Evolutionary conservation across 2,888 invertebrate species (phyloP).

Genomic region (Rhamphomyia laevipes): DNA sequence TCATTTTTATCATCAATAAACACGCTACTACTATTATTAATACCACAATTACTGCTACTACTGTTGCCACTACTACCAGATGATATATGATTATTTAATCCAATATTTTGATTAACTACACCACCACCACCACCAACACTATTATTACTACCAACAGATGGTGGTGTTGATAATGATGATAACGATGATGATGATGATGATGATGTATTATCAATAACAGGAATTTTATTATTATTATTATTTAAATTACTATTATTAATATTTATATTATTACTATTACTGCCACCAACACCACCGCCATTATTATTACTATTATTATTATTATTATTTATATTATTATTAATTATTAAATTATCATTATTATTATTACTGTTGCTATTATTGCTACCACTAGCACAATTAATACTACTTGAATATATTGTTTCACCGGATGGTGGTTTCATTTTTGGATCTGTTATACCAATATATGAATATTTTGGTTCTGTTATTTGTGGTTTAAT

Average conservation of each 20-base stretch:
- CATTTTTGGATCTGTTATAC: constrained; percentile 23
- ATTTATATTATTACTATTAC: constrained; percentile 9
- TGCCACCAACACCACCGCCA: constrained; percentile 6
- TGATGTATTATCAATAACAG: not conserved
- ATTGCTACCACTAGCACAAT: constrained; percentile 10
- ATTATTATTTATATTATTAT: constrained; percentile 15
- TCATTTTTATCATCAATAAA: constrained; percentile 19
- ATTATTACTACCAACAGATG: not conserved
- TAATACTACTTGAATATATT: constrained; percentile 10
- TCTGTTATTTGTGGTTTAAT: constrained; percentile 17
- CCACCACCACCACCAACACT: not conserved
- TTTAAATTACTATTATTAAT: constrained; percentile 6
- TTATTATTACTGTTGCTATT: constrained; percentile 15
- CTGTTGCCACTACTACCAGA: not conserved
- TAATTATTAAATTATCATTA: constrained; percentile 15
- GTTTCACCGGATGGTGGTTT: constrained; percentile 13
- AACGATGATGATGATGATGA: not conserved
- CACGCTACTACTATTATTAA: too few relatives aligned
- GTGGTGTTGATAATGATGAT: not conserved
- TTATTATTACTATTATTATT: constrained; percentile 11
- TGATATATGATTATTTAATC: constrained; percentile 6
- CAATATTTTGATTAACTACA: constrained; percentile 2
- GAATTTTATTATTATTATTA: too few relatives aligned
- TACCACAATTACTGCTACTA: not conserved
- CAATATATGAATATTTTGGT: constrained; percentile 26